Conservation (phyloP, 2,888 invertebrate genomes). For the Caenorhabditis zanzibari region DNA sequence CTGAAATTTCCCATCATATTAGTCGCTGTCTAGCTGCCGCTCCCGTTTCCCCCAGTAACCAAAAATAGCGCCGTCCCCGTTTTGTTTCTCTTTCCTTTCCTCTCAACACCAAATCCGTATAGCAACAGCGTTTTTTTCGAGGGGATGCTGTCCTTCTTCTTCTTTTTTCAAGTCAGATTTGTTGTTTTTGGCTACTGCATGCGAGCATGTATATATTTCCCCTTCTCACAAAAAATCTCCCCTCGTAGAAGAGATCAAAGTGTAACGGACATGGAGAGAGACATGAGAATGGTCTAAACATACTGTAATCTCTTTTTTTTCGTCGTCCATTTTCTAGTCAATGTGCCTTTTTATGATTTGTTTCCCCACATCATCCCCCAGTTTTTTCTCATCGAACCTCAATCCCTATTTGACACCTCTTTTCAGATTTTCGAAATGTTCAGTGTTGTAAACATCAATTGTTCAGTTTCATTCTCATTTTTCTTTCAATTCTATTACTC, state of each 20-base stretch:
- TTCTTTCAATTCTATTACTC: background rate
- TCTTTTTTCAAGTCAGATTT: conserved; percentile 1
- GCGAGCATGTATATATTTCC: background rate
- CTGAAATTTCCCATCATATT: conserved; percentile 28
- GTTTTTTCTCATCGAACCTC: conserved; percentile 10
- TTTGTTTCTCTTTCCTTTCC: background rate
- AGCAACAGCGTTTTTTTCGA: conserved; percentile 53
- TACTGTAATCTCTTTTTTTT: conserved; percentile 33
- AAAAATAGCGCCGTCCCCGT: background rate
- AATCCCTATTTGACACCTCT: conserved; percentile 42
- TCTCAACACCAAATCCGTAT: conserved; percentile 42
- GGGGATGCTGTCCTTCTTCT: conserved; percentile 27
- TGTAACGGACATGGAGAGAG: conserved; percentile 31
- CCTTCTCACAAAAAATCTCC: conserved; percentile 5
- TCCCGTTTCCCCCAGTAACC: conserved; percentile 53
- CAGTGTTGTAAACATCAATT: conserved; percentile 23
- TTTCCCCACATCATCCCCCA: conserved; percentile 4
- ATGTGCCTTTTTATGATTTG: conserved; percentile 17
- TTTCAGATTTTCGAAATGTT: conserved; percentile 1
- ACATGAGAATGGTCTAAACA: conserved; percentile 17
- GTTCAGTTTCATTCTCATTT: conserved; percentile 23
- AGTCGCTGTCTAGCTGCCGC: conserved; percentile 2
- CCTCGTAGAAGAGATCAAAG: conserved; percentile 54
- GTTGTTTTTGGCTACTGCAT: conserved; percentile 31
- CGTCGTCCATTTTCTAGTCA: conserved; percentile 34